Evolutionary conservation across 2,888 invertebrate genomes (phyloP), one percentile per base, ranked within the genome.

Genomic region (Hypercompe scribonia): DNA sequence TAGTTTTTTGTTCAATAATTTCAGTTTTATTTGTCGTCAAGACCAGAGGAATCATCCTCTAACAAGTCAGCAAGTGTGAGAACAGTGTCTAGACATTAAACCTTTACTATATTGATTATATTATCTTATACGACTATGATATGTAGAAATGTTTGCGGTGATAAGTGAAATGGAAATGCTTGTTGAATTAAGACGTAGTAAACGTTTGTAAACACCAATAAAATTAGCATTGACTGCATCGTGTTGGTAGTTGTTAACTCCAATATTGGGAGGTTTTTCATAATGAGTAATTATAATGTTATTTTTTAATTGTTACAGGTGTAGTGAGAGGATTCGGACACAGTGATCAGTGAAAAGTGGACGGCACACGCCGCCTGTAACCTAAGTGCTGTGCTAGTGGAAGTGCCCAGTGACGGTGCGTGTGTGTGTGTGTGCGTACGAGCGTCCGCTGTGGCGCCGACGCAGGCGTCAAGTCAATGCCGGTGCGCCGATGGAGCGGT

Each of bases 401-500:
- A 81, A 73, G 84, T 84, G 70, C 61, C 42, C 33, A 63, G 67
- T 68, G 67, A 54, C 54, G 42, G 70, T 70, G 83, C 84, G 83
- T 80, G 87, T 86, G 87, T 80, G 86, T 82, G 86, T 82, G 86
- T 79, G 88, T 81, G 86, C 78, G 84, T 83, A 80, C 77, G 84
- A 72, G 86, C 91, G 93, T 91, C 92, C 90, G 89, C 79, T 81
- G 93, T 89, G 92, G 90, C 92, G 93, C 92, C 92, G 90, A 90
- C 92, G 91, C 90, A 85, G 90, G 89, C 90, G 89, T 91, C 91
- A 91, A 90, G 88, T 94, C 93, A 89, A 95, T 95, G 95, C 93
- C 93, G 92, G 92, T 93, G 92, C 90, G 93, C 92, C 94, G 93
- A 95, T 95, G 95, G 95, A 95, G 90, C 95, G 95, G 95, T 95